Evolutionary conservation across 2,797 vertebrate species (phyloP), one percentile per base, ranked within the genome.

Genomic region (Alosa sapidissima): DNA sequence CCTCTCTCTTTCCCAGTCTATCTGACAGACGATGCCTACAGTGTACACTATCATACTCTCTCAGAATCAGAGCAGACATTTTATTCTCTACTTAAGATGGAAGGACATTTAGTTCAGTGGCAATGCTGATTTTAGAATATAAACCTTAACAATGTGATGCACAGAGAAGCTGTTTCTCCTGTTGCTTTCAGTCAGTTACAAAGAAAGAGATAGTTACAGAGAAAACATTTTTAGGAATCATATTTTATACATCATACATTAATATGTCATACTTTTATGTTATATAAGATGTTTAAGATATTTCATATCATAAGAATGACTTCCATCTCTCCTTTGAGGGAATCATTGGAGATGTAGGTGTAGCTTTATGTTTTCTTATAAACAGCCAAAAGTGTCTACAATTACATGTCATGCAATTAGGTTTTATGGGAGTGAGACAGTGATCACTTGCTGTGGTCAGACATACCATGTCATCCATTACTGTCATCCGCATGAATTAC

Each of bases 331-430:
- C 5, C 1, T 58, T n/a, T 58, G 16, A n/a, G 21, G 19, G 55
- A 8, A 1, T 9, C 8, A 49, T 7, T 49, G 48, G 5, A 7
- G n/a, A 62, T 24, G 6, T 5, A 62, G 8, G 24, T 62, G n/a
- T 87, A 84, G 81, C 58, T 87, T 81, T 65, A 89, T 89, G 89
- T 92, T 93, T 90, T 89, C 91, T 90, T 90, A 90, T 92, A 86
- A 86, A 87, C 11, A 81, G 36, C 72, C 72, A 78, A 47, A 78
- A 45, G 72, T 47, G 72, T 45, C 68, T 16, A 45, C 14, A 75
- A 41, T 45, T 78, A 47, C 28, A 28, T 28, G 28, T 28, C 68
- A 45, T 41, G 14, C 36, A 75, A 21, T 75, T 78, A 78, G 41
- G 72, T 78, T 16, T 45, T 78, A 45, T 78, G 36, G 7, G 72